phyloP scores from a whole-genome alignment of 2,113 vertebrate species.

The Tricholaema leucomelas region DNA sequence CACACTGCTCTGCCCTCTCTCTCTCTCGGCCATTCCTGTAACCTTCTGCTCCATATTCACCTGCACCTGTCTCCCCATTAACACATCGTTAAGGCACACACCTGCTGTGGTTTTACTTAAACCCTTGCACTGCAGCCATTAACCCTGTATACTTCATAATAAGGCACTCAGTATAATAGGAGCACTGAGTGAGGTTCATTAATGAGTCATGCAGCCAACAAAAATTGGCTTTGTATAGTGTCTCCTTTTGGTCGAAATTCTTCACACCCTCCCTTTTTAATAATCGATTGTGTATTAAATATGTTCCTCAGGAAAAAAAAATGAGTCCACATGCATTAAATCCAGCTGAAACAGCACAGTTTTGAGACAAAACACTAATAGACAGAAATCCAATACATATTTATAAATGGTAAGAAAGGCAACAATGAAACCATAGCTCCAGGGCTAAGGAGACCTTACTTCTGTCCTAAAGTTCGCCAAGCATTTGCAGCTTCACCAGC shows the following conservation, averaged over 20 bases:
- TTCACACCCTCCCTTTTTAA: conserved; percentile 5
- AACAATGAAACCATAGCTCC: not conserved
- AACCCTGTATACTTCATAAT: conserved; percentile 54
- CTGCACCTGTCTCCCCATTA: conserved; percentile 67
- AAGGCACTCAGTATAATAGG: conserved; percentile 31
- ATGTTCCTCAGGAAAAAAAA: not conserved
- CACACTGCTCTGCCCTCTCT: not conserved
- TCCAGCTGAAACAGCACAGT: conserved; percentile 54
- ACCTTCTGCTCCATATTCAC: conserved; percentile 43
- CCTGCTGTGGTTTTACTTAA: conserved; percentile 67
- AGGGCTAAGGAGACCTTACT: not conserved
- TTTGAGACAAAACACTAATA: conserved; percentile 26
- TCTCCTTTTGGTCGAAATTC: conserved; percentile 40
- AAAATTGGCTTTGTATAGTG: conserved; percentile 30
- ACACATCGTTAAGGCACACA: conserved; percentile 68
- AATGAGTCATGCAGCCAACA: conserved; percentile 43
- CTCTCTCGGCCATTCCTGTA: not conserved
- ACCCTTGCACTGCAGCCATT: conserved; percentile 21
- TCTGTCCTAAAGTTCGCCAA: not conserved
- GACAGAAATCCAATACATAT: not conserved
- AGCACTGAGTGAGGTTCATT: conserved; percentile 40
- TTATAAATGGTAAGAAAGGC: not conserved
- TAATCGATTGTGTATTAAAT: conserved; percentile 56
- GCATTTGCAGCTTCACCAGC: not conserved
- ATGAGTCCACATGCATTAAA: not conserved